Conservation (phyloP, 2,113 vertebrate species). For the Lasiurus borealis region DNA sequence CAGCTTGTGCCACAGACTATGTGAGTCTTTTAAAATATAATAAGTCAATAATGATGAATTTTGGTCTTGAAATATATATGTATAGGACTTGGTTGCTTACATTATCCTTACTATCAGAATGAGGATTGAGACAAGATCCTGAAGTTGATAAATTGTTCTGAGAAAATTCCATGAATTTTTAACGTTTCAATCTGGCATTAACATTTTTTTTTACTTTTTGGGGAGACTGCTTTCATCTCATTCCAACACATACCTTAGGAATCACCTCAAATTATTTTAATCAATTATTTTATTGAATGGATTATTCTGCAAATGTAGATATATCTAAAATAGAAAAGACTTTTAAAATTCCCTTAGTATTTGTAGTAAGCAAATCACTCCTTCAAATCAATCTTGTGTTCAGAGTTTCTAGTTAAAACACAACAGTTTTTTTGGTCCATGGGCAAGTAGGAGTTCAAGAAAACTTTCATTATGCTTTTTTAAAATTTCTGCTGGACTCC, state of each 20-base stretch:
- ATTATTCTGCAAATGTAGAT: conserved; percentile 27
- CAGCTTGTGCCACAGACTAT: conserved; percentile 79
- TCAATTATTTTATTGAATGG: conserved; percentile 15
- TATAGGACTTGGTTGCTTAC: neutral
- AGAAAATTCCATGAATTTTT: neutral
- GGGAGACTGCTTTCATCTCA: neutral
- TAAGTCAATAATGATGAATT: neutral
- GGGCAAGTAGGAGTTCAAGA: neutral
- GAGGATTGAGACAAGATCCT: neutral
- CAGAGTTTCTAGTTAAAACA: neutral
- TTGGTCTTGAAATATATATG: neutral
- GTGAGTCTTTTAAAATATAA: conserved; percentile 80
- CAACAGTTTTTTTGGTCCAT: neutral
- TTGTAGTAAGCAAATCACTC: neutral
- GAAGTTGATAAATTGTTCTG: neutral
- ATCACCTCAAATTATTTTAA: neutral
- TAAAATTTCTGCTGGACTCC: neutral
- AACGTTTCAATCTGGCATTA: neutral
- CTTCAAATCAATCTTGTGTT: neutral
- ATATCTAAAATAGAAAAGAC: neutral
- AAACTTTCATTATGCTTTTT: neutral
- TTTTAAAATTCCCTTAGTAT: neutral
- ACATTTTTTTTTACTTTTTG: neutral
- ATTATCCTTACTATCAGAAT: neutral
- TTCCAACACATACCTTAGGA: neutral